Evolutionary conservation across 2,888 invertebrate species (phyloP), one percentile per base, ranked within the genome.

Genomic region (Sceliomorpha sp.): DNA sequence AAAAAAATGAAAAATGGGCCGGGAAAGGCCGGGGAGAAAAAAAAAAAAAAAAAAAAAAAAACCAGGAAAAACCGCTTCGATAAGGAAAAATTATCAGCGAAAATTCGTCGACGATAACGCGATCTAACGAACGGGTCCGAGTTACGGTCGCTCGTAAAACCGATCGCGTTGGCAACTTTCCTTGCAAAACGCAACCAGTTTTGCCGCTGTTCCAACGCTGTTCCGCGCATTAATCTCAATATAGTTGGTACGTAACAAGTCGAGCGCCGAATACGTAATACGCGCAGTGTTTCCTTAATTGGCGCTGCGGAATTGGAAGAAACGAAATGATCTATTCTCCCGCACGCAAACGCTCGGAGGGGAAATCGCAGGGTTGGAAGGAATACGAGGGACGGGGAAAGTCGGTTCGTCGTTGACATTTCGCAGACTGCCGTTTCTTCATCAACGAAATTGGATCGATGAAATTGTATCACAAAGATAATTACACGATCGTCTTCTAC

Each of bases 111-210:
- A 15, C 37, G 48, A 59, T 67, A 59, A 53, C 53, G 34, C 53
- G 53, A 20, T 59, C 50, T 64, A 64, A 64, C 37, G 66, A 58
- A 66, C 51, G 58, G 32, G 31, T 48, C 55, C 37, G 53, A 60
- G 53, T 67, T 59, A 67, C 48, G 44, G 42, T 20, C 48, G 26
- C 55, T 59, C 67, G 40, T 67, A 55, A 59, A 67, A 67, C 20
- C 32, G 24, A 37, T 37, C 37, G 37, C 37, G 17, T 15, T 13
- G 34, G 34, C 34, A 55, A 67, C 48, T 60, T 67, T 67, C 55
- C 40, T 51, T 24, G 34, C 56, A 10, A 34, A 20, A 36, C 1
- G 39, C 44, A 59, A 59, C 67, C 53, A 67, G 67, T 67, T 59
- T 40, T 40, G 58, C 34, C 17, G 29, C 42, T n/a, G n/a, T n/a